A percentile compares a stretch with the other conserved stretches of the same genome.
These are phyloP conservation scores for Thymelicus sylvestris DNA, from an alignment of 2,888 invertebrate species.

Conservation along the genomic window DNA sequence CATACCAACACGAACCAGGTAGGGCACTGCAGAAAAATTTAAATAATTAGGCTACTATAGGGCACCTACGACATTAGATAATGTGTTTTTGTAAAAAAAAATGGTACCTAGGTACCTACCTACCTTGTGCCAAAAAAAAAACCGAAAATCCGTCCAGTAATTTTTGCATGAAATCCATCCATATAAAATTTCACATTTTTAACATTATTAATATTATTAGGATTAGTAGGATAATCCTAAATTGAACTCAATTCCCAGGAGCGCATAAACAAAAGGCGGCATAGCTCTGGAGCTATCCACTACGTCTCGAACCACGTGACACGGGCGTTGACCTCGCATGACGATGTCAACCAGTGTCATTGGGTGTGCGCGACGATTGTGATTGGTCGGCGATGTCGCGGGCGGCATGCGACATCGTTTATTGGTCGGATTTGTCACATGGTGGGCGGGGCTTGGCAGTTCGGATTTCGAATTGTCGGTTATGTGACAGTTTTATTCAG, in stretches of 20 bases:
- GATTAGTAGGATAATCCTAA: background rate
- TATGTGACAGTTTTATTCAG: background rate
- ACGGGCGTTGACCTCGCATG: constrained; percentile 67
- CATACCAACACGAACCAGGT: too few species aligned
- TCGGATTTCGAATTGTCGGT: constrained; percentile 11
- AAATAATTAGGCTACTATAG: too few species aligned
- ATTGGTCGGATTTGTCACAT: constrained; percentile 77
- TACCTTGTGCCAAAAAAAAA: too few species aligned
- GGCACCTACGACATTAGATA: too few species aligned
- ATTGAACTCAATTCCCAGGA: constrained; percentile 10
- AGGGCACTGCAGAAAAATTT: too few species aligned
- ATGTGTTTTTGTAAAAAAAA: too few species aligned
- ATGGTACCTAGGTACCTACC: too few species aligned
- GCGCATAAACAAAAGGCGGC: constrained; percentile 13
- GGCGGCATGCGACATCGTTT: constrained; percentile 74
- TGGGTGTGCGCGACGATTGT: constrained; percentile 67
- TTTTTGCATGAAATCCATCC: too few species aligned
- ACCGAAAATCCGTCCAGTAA: too few species aligned
- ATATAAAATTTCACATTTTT: too few species aligned
- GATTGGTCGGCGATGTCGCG: constrained; percentile 76
- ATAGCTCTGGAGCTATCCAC: background rate
- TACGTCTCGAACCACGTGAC: constrained; percentile 56
- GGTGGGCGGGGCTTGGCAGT: constrained; percentile 56
- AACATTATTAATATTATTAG: too few species aligned
- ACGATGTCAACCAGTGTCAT: constrained; percentile 79